Evolutionary conservation across 2,797 vertebrate species (phyloP), one percentile per base, ranked within the genome.

Genomic region (Eremophila alpestris): DNA sequence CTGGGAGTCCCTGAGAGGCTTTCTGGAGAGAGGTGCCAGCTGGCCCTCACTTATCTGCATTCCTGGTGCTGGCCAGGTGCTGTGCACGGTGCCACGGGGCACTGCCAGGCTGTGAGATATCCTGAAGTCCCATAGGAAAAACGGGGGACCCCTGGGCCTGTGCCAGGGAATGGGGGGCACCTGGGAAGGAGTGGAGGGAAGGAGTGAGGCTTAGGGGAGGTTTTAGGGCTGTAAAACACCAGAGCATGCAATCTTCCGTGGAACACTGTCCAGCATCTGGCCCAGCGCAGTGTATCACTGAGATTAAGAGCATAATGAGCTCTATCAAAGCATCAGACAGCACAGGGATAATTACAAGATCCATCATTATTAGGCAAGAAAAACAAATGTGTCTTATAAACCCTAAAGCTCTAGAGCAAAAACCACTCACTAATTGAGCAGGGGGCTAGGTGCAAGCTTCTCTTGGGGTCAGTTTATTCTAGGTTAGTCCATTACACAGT

Each of bases 31-130:
- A 7, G 38, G 12, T 70, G 11, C 10, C 26, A 38, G 21, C 13
- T 63, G 49, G 13, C 1, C 7, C 29, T 7, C 18, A 26, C 36
- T 21, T 30, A 4, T 2, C 46, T 1, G 0, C 11, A 54, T 36
- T 36, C 36, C 43, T 64, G 24, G 18, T 38, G 5, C 24, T 54
- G 51, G 17, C 23, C 36, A 8, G 17, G 21, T 2, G 11, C 23
- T 4, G 4, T 5, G 4, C 15, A 26, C 0, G 0, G 14, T 3
- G 4, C 30, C 7, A 4, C 0, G 7, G 22, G 24, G 5, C 58
- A 43, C 0, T 2, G 26, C 29, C 12, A 11, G 38, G 11, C 30
- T 87, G 18, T 0, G 0, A 68, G 43, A 13, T 30, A 16, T 16
- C 43, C 21, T 29, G 5, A 8, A 48, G 38, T 21, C 19, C 24